Evolutionary conservation across 2,113 vertebrate species (phyloP), one percentile per base, ranked within the genome.

Genomic region (Heteronetta atricapilla): DNA sequence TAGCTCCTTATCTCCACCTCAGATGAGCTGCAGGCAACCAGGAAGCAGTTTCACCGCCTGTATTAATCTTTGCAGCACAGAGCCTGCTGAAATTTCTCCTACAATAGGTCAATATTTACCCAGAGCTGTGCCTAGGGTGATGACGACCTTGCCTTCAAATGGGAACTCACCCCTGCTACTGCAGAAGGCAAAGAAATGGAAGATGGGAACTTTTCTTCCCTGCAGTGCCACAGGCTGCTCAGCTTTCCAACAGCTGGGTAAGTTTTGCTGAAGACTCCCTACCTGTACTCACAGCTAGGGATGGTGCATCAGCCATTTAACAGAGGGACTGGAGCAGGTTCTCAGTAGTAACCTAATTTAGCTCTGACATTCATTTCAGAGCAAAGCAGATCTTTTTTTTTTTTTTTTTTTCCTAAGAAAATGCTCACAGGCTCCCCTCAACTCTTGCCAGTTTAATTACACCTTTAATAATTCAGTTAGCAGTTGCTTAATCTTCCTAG

Each of bases 401-500:
- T 10, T 14, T 42, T 46, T 48, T 60, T n/a, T 69, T 79, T 53
- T 31, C 8, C 78, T 94, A 78, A 48, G 38, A 80, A 91, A 63
- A 34, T 28, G 10, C 20, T 93, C 46, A 18, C 22, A 29, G 44
- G 14, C 29, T 92, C 15, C 42, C 64, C 18, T 84, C 56, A 52
- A 46, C 31, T 83, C 67, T 72, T 93, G 55, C 86, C 42, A 56
- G 46, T 88, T 86, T 88, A 94, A 94, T 94, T 92, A 90, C 79
- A 84, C 56, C 73, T 84, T 84, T 60, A 92, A 34, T 90, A 95
- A 93, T 95, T 92, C 86, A 93, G 73, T 34, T 59, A 59, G 88
- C 22, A 70, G 79, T 55, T 90, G 56, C 38, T 86, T 60, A 40
- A 5, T 70, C 59, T 81, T 81, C 34, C 80, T 31, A 66, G 62